Evolutionary conservation across 2,888 invertebrate genomes (phyloP), one percentile per base, ranked within the genome.

Genomic region (Diploptera punctata): DNA sequence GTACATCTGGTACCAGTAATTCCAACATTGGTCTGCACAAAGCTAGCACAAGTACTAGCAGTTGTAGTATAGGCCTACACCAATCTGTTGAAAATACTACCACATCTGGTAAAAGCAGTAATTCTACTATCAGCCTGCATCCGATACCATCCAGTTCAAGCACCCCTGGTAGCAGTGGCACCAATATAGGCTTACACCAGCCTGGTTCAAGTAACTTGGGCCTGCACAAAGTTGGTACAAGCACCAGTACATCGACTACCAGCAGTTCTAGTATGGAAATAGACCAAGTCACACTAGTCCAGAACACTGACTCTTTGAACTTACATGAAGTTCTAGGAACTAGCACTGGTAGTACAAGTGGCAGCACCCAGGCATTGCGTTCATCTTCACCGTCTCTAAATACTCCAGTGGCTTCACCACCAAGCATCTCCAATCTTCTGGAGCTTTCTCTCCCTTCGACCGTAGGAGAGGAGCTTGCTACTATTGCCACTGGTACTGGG

Each of bases 371-470:
- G 26, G 13, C 44, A 26, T 9, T 57, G 29, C 9, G 65, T 7
- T 24, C 47, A 47, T 26, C 47, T 26, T 44, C 47, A 3, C 65
- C 47, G 3, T 19, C 24, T 21, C 47, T 65, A n/a, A 65, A 65
- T 24, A 65, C 65, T 44, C 47, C 44, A 1, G 65, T 47, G 29
- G 29, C 71, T n/a, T 70, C 75, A n/a, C 73, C 75, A 10, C 73
- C 73, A 10, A 75, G 74, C 54, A 75, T 75, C 60, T 76, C 76
- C 10, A 73, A 73, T 67, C 54, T 76, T 2, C 57, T 76, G 43
- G 74, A 74, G n/a, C 43, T 75, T 60, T 57, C 73, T 3, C 62
- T 70, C 24, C 68, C 67, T 7, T 70, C 70, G 0, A 33, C 61
- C 19, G 70, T 49, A 10, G 71, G 68, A 2, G 71, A 60, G 7